phyloP scores from a whole-genome alignment of 2,113 vertebrate genomes.

The Laticauda laticaudata region DNA sequence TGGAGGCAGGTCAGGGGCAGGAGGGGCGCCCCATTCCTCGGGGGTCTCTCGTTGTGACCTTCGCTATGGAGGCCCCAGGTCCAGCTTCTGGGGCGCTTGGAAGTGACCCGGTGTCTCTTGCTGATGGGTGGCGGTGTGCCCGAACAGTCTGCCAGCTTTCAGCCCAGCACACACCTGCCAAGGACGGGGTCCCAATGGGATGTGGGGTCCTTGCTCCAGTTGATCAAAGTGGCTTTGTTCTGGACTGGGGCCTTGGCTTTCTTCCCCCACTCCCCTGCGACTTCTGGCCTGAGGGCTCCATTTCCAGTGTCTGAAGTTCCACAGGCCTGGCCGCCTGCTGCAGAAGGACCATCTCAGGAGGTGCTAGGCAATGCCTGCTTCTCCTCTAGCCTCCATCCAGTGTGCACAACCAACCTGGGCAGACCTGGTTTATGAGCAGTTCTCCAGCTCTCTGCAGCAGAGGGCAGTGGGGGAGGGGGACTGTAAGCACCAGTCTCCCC shows the following conservation, averaged over 20 bases:
- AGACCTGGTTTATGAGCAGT: not conserved
- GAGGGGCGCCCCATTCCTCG: not conserved
- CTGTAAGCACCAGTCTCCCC: not conserved
- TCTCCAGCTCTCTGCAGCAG: not conserved
- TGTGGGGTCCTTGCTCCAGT: not conserved
- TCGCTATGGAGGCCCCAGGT: not conserved
- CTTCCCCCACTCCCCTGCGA: not conserved
- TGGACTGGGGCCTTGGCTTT: not conserved
- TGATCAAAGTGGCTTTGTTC: not conserved
- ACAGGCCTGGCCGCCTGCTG: rapidly evolving
- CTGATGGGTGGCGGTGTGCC: not conserved
- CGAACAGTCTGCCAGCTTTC: not conserved
- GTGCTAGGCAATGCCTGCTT: not conserved
- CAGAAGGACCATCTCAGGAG: not conserved
- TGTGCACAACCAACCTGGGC: not conserved
- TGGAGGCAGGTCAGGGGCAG: not conserved
- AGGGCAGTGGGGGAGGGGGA: not conserved
- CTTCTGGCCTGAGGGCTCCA: not conserved
- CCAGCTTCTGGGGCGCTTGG: not conserved
- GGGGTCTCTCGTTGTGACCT: not conserved
- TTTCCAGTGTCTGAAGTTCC: not conserved
- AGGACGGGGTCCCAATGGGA: rapidly evolving
- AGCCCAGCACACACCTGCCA: not conserved
- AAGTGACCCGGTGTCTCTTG: not conserved
- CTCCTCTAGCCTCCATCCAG: not conserved